phyloP scores from a whole-genome alignment of 2,888 invertebrate species.

The Drosophila helvetica region DNA sequence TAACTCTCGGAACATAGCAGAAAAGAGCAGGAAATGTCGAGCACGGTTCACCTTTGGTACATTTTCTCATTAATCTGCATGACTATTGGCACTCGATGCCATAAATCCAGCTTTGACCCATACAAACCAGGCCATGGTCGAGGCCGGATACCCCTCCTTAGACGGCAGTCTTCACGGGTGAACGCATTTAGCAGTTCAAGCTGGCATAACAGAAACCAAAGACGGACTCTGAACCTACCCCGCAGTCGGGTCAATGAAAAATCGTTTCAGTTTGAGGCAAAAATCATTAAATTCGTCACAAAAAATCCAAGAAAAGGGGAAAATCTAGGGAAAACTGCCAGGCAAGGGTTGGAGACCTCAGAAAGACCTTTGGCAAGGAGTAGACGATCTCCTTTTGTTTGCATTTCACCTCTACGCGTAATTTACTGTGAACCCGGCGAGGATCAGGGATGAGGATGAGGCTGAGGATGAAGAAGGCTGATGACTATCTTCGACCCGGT shows the following conservation, averaged over 20 bases:
- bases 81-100: slow-evolving; percentile 63
- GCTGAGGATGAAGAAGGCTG: slow-evolving; percentile 38
- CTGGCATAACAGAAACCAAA: slow-evolving; percentile 61
- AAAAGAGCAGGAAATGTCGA: not conserved
- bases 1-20: not conserved
- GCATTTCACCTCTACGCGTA: slow-evolving; percentile 81
- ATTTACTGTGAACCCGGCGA: slow-evolving; percentile 80
- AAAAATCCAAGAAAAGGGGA: slow-evolving; percentile 48
- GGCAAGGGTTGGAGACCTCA: slow-evolving; percentile 68
- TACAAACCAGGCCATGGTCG: slow-evolving; percentile 50
- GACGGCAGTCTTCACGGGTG: slow-evolving; percentile 63
- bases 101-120: slow-evolving; percentile 72
- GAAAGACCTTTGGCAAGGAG: slow-evolving; percentile 49
- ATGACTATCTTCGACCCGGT: slow-evolving; percentile 24
- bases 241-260: slow-evolving; percentile 70
- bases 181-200: slow-evolving; percentile 67
- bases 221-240: slow-evolving; percentile 74
- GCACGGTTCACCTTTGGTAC: slow-evolving; percentile 17
- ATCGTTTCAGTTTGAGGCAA: slow-evolving; percentile 76
- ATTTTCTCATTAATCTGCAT: slow-evolving; percentile 63
- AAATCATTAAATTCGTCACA: slow-evolving; percentile 73
- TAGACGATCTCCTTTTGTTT: slow-evolving; percentile 67
- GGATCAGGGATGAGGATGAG: slow-evolving; percentile 48
- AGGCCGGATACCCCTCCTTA: slow-evolving; percentile 38
- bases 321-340: slow-evolving; percentile 46